A percentile compares a stretch with the other conserved stretches of the same genome.
phyloP scores from a whole-genome alignment of 1,140 invertebrate genomes.

The Acromyrmex charruanus region DNA sequence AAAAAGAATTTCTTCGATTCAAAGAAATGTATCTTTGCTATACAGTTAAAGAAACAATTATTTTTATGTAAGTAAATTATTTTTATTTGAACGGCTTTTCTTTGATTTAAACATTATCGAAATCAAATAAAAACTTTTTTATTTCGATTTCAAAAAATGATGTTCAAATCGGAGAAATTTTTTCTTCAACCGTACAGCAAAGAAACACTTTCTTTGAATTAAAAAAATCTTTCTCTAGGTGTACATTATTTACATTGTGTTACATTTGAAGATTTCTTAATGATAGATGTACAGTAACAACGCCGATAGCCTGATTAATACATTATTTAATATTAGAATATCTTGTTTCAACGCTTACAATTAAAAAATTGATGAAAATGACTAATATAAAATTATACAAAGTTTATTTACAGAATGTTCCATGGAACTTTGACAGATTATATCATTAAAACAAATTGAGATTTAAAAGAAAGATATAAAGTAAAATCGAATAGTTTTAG shows the following conservation, averaged over 20 bases:
- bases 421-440: background rate
- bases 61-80: too few species aligned
- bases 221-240: background rate
- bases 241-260: slow-evolving; percentile 63
- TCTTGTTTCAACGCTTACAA: background rate
- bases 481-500: background rate
- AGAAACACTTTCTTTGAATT: too few species aligned
- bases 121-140: too few species aligned
- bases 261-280: slow-evolving; percentile 45
- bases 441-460: background rate
- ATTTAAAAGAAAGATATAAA: background rate
- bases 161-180: too few species aligned
- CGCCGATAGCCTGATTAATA: background rate
- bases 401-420: background rate
- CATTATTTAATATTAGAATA: slow-evolving; percentile 45
- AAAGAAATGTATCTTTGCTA: too few species aligned
- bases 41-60: too few species aligned
- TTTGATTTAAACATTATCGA: too few species aligned
- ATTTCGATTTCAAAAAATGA: too few species aligned
- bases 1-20: too few species aligned
- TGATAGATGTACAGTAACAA: slow-evolving; percentile 55
- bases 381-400: slow-evolving; percentile 23
- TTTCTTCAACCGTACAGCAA: too few species aligned
- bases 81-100: too few species aligned
- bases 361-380: slow-evolving; percentile 32